Conservation (phyloP, 2,797 vertebrate species). For the Microctenopoma steveboyesi region DNA sequence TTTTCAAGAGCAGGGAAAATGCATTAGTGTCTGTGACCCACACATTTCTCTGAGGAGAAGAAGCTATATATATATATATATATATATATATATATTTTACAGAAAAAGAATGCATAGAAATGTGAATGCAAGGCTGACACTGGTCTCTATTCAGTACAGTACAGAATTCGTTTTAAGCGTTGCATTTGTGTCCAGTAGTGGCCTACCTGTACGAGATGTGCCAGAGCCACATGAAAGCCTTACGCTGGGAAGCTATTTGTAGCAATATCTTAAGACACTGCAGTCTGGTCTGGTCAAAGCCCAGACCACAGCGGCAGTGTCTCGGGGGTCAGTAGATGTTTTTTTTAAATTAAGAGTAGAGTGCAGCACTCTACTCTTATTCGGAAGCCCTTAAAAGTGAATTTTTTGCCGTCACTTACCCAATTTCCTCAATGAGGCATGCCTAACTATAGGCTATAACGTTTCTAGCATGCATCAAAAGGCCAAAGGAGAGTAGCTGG, state of each 20-base stretch:
- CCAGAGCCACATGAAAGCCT: slow-evolving; percentile 69
- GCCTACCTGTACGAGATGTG: slow-evolving; percentile 64
- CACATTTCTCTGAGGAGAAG: slow-evolving; percentile 59
- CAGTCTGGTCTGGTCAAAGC: slow-evolving; percentile 33
- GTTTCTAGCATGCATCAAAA: slow-evolving; percentile 71
- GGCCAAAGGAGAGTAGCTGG: slow-evolving; percentile 82
- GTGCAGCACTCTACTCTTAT: slow-evolving; percentile 41
- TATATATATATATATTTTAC: slow-evolving; percentile 61
- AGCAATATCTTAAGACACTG: slow-evolving; percentile 60
- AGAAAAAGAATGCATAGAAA: slow-evolving; percentile 64
- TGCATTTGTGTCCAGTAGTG: slow-evolving; percentile 67
- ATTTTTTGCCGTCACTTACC: slow-evolving; percentile 57
- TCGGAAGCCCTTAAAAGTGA: slow-evolving; percentile 57
- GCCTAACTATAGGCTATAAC: slow-evolving; percentile 39
- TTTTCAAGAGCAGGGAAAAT: slow-evolving; percentile 67
- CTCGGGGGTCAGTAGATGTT: slow-evolving; percentile 49
- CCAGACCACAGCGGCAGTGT: slow-evolving; percentile 40
- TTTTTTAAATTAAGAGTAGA: slow-evolving; percentile 16
- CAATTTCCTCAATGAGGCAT: slow-evolving; percentile 68
- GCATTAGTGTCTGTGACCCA: slow-evolving; percentile 59
- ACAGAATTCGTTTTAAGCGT: slow-evolving; percentile 65
- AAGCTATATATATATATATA: slow-evolving; percentile 60
- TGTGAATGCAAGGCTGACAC: slow-evolving; percentile 78
- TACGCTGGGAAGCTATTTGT: slow-evolving; percentile 58
- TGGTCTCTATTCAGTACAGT: slow-evolving; percentile 65